Evolutionary conservation across 2,113 vertebrate species (phyloP).

Genomic region (Dicaeum eximium): DNA sequence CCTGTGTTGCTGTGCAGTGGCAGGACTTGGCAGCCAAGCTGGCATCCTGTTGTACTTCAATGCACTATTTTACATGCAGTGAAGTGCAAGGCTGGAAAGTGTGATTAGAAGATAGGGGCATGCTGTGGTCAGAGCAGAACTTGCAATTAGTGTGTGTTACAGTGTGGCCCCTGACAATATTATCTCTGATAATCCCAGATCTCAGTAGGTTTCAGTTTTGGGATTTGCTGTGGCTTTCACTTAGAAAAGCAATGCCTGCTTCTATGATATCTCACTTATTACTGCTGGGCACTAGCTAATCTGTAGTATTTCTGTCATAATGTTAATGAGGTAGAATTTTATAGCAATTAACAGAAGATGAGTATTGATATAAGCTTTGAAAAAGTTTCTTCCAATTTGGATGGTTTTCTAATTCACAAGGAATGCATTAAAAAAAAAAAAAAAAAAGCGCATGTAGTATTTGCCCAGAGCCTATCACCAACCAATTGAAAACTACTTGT

Average conservation of each 20-base stretch:
- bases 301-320: not conserved
- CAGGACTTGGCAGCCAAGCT: not conserved
- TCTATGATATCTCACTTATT: not conserved
- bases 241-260: not conserved
- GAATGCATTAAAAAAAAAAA: not conserved
- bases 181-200: not conserved
- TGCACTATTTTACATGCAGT: not conserved
- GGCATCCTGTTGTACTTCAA: not conserved
- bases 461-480: not conserved
- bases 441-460: not conserved
- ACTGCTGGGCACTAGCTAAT: not conserved
- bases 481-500: not conserved
- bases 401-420: not conserved
- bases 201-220: not conserved
- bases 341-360: not conserved
- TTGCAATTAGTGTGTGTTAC: not conserved
- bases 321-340: not conserved
- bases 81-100: not conserved
- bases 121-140: not conserved
- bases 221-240: not conserved
- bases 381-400: not conserved
- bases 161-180: rapidly evolving
- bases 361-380: not conserved
- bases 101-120: not conserved
- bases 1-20: not conserved